These are phyloP conservation scores for Papilio helenus DNA, from an alignment of 1,140 invertebrate genomes.

Conservation along the genomic window DNA sequence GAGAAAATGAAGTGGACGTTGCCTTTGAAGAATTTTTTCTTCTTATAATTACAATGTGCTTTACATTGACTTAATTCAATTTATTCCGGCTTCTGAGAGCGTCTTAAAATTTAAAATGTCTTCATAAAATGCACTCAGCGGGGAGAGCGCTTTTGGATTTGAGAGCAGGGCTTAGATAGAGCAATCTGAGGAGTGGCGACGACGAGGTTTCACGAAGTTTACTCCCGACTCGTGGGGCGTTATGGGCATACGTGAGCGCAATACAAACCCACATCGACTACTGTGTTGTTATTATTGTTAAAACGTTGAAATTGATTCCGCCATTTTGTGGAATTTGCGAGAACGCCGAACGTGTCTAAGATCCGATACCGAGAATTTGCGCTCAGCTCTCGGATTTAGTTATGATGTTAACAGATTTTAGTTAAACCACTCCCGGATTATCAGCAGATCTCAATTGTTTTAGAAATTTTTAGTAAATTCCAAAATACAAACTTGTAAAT, in stretches of 20 bases:
- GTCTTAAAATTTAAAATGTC: constrained; percentile 53
- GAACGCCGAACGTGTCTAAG: constrained; percentile 23
- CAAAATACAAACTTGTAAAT: not conserved
- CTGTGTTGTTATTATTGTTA: constrained; percentile 50
- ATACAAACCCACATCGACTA: constrained; percentile 45
- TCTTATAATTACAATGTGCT: constrained; percentile 30
- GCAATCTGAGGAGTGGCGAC: constrained; percentile 65
- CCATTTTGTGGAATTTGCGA: constrained; percentile 39
- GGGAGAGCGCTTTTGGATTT: constrained; percentile 55
- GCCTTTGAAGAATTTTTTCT: constrained; percentile 17
- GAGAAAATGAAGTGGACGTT: constrained; percentile 30
- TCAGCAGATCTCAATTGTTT: not conserved
- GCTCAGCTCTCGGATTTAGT: constrained; percentile 19
- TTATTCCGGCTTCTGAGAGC: constrained; percentile 36
- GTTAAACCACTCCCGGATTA: not conserved
- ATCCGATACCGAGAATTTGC: constrained; percentile 29
- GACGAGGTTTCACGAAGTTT: constrained; percentile 66
- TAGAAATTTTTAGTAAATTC: not conserved
- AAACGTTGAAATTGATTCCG: constrained; percentile 55
- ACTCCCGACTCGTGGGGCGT: constrained; percentile 57
- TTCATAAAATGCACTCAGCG: constrained; percentile 52
- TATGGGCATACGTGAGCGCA: constrained; percentile 67
- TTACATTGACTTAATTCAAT: constrained; percentile 38
- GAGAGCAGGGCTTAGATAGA: constrained; percentile 57
- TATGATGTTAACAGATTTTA: constrained; percentile 31